Base-by-base conservation (phyloP, 1,140 invertebrate genomes). In the Drosophila chauvacae region DNA sequence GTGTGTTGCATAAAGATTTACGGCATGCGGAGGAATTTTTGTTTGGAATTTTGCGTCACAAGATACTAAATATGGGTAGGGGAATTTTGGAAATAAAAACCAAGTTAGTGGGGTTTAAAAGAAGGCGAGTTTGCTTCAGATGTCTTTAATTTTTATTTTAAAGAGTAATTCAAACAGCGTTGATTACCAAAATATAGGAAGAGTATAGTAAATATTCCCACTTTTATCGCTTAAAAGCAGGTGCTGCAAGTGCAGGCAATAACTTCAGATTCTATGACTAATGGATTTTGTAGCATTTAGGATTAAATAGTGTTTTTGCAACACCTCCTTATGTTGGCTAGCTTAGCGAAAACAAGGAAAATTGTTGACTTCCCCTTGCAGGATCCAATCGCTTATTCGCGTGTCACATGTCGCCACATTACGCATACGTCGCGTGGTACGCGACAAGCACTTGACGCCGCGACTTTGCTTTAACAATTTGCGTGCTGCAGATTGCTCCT, bases 341-440 rank as follows among this genome's bases (percentile, higher is more conserved):
- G 7, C n/a, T 37, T 37, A 13, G 11, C 35, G 0, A 10, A 44
- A 23, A 23, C 30, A 20, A 20, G 45, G 35, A 55, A 55, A 4
- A 13, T 26, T 23, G 47, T 35, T 23, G 30, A 16, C 26, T 35
- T 53, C 47, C 39, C 37, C 35, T 18, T 14, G 16, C 41, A 44
- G 35, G 55, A 76, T 57, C 50, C 50, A 30, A 62, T 44, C 74
- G 42, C 35, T 72, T 64, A 61, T 71, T 72, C 44, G 63, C 70
- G 63, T 72, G 66, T 35, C 66, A 48, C 50, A 61, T 76, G 72
- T 70, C 41, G 44, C 20, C 39, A 58, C 57, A 81, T 86, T 70
- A 86, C 61, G 70, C 58, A 83, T 85, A 81, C 81, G 82, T 55
- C 33, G 59, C 70, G 63, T 76, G 75, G 58, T 55, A 42, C 72